Evolutionary conservation across 2,888 invertebrate genomes (phyloP).

Genomic region (Dascillus cervinus): DNA sequence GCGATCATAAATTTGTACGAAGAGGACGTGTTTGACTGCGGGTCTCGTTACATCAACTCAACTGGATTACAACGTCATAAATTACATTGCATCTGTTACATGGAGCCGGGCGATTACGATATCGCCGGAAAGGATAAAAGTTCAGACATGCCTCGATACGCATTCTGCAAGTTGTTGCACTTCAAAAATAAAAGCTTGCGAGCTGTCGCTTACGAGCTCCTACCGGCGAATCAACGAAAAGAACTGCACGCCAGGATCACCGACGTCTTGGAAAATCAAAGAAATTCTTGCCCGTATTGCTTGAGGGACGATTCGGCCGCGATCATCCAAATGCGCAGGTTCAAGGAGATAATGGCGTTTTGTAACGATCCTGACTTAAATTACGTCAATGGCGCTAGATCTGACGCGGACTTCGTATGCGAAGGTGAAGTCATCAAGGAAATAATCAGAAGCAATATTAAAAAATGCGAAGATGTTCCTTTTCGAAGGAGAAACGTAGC

Average conservation of each 20-base stretch:
- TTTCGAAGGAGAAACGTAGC: background rate
- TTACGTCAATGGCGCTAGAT: constrained; percentile 2
- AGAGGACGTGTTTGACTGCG: constrained; percentile 50
- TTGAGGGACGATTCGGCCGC: constrained; percentile 10
- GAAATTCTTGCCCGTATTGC: constrained; percentile 47
- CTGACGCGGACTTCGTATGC: background rate
- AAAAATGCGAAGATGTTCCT: too few species aligned
- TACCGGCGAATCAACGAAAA: constrained; percentile 49
- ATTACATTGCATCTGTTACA: constrained; percentile 31
- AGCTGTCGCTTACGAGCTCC: constrained; percentile 47
- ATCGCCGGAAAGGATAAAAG: background rate
- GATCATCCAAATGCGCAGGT: constrained; percentile 9
- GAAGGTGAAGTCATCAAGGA: constrained; percentile 6
- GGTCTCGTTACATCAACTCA: constrained; percentile 29
- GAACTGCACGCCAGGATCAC: constrained; percentile 49
- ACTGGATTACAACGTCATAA: constrained; percentile 15
- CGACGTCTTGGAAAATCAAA: constrained; percentile 45
- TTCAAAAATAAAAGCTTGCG: constrained; percentile 48
- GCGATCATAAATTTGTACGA: constrained; percentile 51
- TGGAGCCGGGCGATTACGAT: constrained; percentile 39
- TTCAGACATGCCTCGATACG: constrained; percentile 44
- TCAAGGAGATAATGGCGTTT: constrained; percentile 18
- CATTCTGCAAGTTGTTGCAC: constrained; percentile 51
- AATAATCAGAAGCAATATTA: constrained; percentile 8
- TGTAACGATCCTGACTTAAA: constrained; percentile 10